Conservation (phyloP, 2,797 vertebrate genomes). For the Margarornis squamiger region DNA sequence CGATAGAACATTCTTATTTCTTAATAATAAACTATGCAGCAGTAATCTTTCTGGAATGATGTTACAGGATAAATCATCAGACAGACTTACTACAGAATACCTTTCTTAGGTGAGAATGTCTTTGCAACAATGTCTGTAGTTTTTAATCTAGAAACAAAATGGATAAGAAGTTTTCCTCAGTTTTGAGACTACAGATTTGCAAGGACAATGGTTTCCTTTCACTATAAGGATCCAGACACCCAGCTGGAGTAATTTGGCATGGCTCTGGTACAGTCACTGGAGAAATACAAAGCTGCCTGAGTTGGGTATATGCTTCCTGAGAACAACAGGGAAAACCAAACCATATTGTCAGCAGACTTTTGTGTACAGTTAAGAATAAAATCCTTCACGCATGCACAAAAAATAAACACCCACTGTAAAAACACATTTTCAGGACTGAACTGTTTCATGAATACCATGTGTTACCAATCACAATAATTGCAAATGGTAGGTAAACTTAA, state of each 20-base stretch:
- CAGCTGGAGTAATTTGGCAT: neutral
- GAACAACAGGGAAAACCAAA: conserved; percentile 7
- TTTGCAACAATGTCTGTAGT: neutral
- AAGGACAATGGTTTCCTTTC: neutral
- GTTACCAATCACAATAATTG: conserved; percentile 32
- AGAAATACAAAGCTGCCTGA: neutral
- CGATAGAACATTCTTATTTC: neutral
- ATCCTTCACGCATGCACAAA: neutral
- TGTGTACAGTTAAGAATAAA: conserved; percentile 2
- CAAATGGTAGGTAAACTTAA: conserved; percentile 26
- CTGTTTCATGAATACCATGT: conserved; percentile 1
- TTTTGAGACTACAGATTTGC: neutral
- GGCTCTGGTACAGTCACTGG: neutral
- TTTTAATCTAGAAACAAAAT: neutral
- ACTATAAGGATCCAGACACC: neutral
- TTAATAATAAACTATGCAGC: neutral
- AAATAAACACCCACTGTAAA: neutral
- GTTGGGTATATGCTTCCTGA: neutral
- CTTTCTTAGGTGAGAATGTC: neutral
- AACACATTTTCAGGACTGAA: conserved; percentile 1
- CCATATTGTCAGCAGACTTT: neutral
- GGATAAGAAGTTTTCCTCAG: neutral
- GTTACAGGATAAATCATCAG: neutral
- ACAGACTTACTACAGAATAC: neutral
- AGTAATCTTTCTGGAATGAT: neutral